These are phyloP conservation scores for Poecilobothrus nobilitatus DNA, from an alignment of 2,888 invertebrate genomes.

Conservation along the genomic window DNA sequence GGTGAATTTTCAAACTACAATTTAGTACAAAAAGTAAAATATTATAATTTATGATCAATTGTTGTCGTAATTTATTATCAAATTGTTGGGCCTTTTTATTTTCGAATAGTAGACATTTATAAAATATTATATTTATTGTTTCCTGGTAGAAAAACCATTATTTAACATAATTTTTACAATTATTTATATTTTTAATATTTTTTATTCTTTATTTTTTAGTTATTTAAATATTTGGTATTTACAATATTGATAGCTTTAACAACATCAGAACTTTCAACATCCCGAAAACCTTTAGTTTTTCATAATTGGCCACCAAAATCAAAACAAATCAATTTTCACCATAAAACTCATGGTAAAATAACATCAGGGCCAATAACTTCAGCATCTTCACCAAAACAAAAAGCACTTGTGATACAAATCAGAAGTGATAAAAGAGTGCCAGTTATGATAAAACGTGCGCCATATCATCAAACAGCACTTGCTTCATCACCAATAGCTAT, in stretches of 20 bases:
- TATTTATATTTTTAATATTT: too few species aligned
- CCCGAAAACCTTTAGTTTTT: constrained; percentile 32
- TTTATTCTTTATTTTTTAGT: neutral
- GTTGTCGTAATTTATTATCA: too few species aligned
- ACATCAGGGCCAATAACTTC: constrained; percentile 18
- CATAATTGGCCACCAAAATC: constrained; percentile 34
- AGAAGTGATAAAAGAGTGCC: constrained; percentile 41
- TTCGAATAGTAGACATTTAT: too few species aligned
- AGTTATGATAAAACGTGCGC: constrained; percentile 36
- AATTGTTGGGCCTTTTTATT: too few species aligned
- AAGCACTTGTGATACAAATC: constrained; percentile 40
- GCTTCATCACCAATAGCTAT: constrained; percentile 13
- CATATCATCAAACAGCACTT: constrained; percentile 17
- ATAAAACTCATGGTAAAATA: constrained; percentile 19
- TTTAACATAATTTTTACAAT: too few species aligned
- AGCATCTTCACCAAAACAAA: neutral
- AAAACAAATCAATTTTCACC: constrained; percentile 20
- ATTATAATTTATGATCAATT: too few species aligned
- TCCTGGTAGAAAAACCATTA: too few species aligned
- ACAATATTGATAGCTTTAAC: constrained; percentile 25
- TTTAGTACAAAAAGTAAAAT: too few species aligned
- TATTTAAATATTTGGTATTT: neutral
- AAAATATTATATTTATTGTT: too few species aligned
- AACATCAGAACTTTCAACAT: constrained; percentile 30
- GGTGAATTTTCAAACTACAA: too few species aligned